A percentile compares a stretch with the other conserved stretches of the same genome.
phyloP scores from a whole-genome alignment of 1,140 invertebrate genomes.

The Musca vetustissima region DNA sequence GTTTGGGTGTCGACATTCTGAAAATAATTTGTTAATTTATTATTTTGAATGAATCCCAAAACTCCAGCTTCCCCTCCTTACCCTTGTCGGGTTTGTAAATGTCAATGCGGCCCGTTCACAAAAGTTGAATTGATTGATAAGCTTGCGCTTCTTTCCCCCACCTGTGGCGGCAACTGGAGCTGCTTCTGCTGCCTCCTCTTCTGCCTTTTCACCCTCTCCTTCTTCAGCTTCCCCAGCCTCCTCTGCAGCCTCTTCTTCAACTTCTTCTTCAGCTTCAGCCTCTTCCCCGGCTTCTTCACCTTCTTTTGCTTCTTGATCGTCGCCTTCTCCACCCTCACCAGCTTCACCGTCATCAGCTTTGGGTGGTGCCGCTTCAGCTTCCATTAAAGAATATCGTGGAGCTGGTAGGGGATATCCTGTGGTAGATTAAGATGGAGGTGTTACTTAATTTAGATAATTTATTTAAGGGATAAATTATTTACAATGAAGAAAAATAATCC shows the following conservation, averaged over 20 bases:
- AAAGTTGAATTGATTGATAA: conserved; percentile 93
- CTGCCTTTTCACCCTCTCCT: conserved; percentile 55
- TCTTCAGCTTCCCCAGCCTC: conserved; percentile 57
- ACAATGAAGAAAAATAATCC: too few relatives aligned
- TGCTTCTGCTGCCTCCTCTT: conserved; percentile 37
- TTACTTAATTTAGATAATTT: too few relatives aligned
- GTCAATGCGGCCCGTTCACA: conserved; percentile 88
- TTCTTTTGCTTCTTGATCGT: conserved; percentile 29
- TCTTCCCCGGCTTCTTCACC: conserved; percentile 33
- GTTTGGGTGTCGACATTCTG: conserved; percentile 76
- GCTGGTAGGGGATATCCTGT: conserved; percentile 40
- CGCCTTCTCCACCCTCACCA: conserved; percentile 29
- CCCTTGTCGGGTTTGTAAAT: conserved; percentile 75
- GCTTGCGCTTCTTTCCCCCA: conserved; percentile 60
- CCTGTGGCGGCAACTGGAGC: conserved; percentile 21
- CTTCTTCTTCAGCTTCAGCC: conserved; percentile 32
- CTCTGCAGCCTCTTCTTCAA: conserved; percentile 41
- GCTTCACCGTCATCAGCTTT: conserved; percentile 25
- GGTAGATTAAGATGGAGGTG: too few relatives aligned
- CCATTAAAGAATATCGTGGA: conserved; percentile 43
- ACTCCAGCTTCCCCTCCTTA: conserved; percentile 47
- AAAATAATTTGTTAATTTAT: neutral
- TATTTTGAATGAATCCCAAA: neutral
- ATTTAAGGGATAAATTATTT: too few relatives aligned
- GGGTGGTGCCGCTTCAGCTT: conserved; percentile 32